Evolutionary conservation across 2,888 invertebrate species (phyloP).

Genomic region (Nephrotoma flavescens): DNA sequence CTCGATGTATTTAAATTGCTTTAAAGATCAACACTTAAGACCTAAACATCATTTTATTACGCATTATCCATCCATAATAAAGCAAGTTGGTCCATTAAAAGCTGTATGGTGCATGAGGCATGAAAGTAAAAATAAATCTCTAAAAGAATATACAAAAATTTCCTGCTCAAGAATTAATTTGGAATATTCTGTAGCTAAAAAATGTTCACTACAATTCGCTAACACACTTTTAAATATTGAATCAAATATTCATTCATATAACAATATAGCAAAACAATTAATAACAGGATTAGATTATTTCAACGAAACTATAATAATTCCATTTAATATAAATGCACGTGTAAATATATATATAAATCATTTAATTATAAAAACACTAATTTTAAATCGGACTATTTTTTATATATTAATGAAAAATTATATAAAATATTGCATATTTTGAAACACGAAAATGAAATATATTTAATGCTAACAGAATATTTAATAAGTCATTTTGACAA

Average conservation of each 20-base stretch:
- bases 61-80: neutral
- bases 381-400: neutral
- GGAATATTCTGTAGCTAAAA: neutral
- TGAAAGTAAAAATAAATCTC: slow-evolving; percentile 2
- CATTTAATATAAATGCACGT: neutral
- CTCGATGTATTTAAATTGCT: neutral
- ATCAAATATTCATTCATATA: neutral
- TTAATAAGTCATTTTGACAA: too few relatives aligned
- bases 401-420: neutral
- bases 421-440: neutral
- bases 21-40: neutral
- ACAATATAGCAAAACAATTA: neutral
- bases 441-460: neutral
- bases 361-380: neutral
- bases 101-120: neutral
- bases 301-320: neutral
- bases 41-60: neutral
- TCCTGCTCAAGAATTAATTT: neutral
- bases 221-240: neutral
- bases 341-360: neutral
- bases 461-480: neutral
- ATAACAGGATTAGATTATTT: neutral
- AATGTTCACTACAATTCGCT: neutral
- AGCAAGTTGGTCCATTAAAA: slow-evolving; percentile 1
- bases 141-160: slow-evolving; percentile 2